Evolutionary conservation across 2,113 vertebrate species (phyloP).

Genomic region (Cryptotis parvus): DNA sequence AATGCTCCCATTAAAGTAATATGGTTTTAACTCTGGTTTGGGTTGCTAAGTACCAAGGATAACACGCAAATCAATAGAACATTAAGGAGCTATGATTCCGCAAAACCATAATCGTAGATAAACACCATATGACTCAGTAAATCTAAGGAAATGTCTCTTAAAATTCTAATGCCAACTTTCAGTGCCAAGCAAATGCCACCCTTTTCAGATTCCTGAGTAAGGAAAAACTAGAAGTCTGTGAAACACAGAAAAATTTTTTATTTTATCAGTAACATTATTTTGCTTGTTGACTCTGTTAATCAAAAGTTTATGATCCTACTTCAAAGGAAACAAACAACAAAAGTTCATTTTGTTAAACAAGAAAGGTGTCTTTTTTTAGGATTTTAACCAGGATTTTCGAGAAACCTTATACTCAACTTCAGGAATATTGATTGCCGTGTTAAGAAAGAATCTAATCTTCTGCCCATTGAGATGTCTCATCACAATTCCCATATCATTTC

Average conservation of each 20-base stretch:
- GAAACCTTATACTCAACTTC: not conserved
- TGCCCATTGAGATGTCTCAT: not conserved
- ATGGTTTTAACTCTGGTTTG: slow-evolving; percentile 60
- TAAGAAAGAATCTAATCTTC: not conserved
- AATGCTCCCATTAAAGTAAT: slow-evolving; percentile 38
- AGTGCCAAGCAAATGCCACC: slow-evolving; percentile 52
- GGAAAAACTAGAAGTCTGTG: slow-evolving; percentile 51
- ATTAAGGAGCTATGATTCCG: slow-evolving; percentile 53
- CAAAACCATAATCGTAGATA: slow-evolving; percentile 63
- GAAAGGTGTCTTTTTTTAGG: not conserved
- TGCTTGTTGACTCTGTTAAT: not conserved
- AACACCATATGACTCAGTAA: slow-evolving; percentile 72
- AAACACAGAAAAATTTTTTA: slow-evolving; percentile 30
- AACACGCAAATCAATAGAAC: slow-evolving; percentile 67
- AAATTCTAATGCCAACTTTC: slow-evolving; percentile 69
- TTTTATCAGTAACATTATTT: slow-evolving; percentile 49
- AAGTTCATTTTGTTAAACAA: not conserved
- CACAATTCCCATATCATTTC: not conserved
- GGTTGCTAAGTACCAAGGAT: slow-evolving; percentile 58
- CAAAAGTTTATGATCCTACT: not conserved
- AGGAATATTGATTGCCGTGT: not conserved
- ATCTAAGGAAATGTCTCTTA: slow-evolving; percentile 72
- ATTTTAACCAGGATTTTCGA: not conserved
- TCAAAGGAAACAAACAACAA: not conserved
- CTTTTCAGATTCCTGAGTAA: slow-evolving; percentile 44